Percentiles rank a stretch among this genome's conserved stretches.
Conservation (phyloP, 2,797 vertebrate genomes). For the Craterocephalus amniculus region DNA sequence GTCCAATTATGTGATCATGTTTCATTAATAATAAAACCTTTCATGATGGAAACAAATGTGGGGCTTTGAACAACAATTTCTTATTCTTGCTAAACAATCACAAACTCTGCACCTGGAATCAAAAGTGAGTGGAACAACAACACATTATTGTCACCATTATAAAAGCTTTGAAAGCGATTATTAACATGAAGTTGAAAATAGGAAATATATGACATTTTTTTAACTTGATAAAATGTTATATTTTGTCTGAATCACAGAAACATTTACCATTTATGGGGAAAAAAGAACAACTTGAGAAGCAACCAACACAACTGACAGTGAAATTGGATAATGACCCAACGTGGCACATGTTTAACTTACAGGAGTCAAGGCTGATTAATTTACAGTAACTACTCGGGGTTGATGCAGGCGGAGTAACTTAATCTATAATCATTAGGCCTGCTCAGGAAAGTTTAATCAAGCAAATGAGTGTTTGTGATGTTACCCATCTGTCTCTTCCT, state of each 20-base stretch:
- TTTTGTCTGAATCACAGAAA: not conserved
- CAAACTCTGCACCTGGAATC: not conserved
- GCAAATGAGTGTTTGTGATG: conserved; percentile 58
- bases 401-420: conserved; percentile 45
- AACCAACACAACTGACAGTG: not conserved
- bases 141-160: not conserved
- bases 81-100: not conserved
- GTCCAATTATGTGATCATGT: not conserved
- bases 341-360: conserved; percentile 25
- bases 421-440: conserved; percentile 66
- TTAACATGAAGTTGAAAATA: not conserved
- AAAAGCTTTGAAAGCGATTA: not conserved
- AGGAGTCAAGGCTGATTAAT: conserved; percentile 36
- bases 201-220: not conserved
- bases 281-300: not conserved
- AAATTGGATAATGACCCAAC: conserved; percentile 15
- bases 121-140: not conserved
- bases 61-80: too few relatives aligned
- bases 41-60: not conserved
- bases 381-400: conserved; percentile 43
- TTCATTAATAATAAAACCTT: not conserved
- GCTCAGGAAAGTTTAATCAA: conserved; percentile 53
- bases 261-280: not conserved
- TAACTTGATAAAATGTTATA: not conserved
- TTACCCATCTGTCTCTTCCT: conserved; percentile 51